Evolutionary conservation across 2,113 vertebrate genomes (phyloP), one percentile per base, ranked within the genome.

Genomic region (Acanthochromis polyacanthus): DNA sequence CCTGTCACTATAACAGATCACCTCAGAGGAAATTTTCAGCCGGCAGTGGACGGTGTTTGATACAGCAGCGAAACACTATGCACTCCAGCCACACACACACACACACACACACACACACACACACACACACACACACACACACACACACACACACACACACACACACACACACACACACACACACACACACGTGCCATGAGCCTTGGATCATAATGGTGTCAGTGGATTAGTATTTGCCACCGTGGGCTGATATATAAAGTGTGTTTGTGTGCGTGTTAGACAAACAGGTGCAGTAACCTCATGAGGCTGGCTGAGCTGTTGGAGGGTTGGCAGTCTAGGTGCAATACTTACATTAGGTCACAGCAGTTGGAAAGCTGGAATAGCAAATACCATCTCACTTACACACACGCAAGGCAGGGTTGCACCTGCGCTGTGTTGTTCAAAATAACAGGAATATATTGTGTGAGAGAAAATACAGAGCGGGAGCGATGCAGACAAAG

Each of bases 1-100:
- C 78, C 91, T 91, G 93, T 90, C 92, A 92, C 88, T 91, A 87
- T 93, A 92, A 93, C 85, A 82, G 84, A 92, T 94, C 84, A 86
- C 89, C 88, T 83, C 59, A 38, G 76, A 91, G 82, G 71, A 88
- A 87, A 90, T 85, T 63, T 79, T 81, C 77, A 74, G 83, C 89
- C 84, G 86, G 84, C 86, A 65, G 72, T 77, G 68, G 87, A 91
- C 85, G 80, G 59, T 55, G 67, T 76, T 85, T 90, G 70, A 88
- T 83, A 80, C 72, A 70, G 81, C 52, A 73, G 40, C 70, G 76
- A 25, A 2, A 50, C 68, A 51, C 65, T 81, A 72, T 65, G n/a
- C 51, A 61, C 72, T 17, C 32, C 52, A 43, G 55, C 3, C 63
- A 15, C 32, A 30, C 62, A 63, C 57, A n/a, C n/a, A n/a, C n/a